Evolutionary conservation across 2,113 vertebrate species (phyloP), one percentile per base, ranked within the genome.

Genomic region (Brachirus orientalis): DNA sequence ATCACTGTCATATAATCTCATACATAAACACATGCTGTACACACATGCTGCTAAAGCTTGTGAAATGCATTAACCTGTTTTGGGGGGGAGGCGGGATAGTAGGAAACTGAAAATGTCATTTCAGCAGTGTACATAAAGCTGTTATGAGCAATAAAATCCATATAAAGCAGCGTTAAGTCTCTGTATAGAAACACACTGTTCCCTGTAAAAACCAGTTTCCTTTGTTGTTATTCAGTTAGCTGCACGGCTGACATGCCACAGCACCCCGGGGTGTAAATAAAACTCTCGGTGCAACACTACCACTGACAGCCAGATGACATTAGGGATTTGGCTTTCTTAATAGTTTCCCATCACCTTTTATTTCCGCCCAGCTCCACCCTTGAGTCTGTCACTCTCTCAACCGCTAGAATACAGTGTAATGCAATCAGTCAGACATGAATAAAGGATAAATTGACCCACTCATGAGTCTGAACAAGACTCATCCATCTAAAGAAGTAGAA

Each of bases 161-260:
- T 78, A 45, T 79, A 57, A n/a, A 57, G 47, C n/a, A 6, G 17
- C 9, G 11, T 28, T 44, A 11, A 75, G 62, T 72, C 22, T 46
- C 37, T 19, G 18, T 47, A 50, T 52, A 65, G 45, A 52, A 76
- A 82, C 71, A 71, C 73, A 58, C n/a, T 33, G 37, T 46, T 63
- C 40, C 41, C 44, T 43, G 35, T 65, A 60, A 78, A 78, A 83
- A 69, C 3, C 58, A 6, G 36, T 63, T 79, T 69, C 61, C 56
- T 78, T 74, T 82, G 48, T 68, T 69, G 64, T 85, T 63, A 70
- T 75, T 74, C 62, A 77, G 51, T 86, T 84, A 59, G 38, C 71
- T 64, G 43, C 63, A 40, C 44, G 1, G 58, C 72, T 41, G 58
- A 62, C 68, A 44, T 2, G 35, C 37, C 60, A 57, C 72, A 48